Percentiles rank a stretch among this genome's conserved stretches.
phyloP scores from a whole-genome alignment of 2,888 invertebrate genomes.

The Rhingia campestris region DNA sequence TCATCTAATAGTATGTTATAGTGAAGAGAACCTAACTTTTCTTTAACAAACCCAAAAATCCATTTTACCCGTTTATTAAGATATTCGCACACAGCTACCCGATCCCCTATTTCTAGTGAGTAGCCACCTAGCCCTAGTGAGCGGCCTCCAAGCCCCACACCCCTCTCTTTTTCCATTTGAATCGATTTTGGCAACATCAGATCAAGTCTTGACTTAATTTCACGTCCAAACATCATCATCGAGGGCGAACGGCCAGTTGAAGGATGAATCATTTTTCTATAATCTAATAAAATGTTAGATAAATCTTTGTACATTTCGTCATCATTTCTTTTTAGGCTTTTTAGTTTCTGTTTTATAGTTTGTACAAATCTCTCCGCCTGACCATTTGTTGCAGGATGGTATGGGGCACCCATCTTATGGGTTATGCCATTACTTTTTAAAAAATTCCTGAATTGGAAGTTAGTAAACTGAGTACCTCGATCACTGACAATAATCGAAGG shows the following conservation, averaged over 20 bases:
- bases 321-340: not conserved
- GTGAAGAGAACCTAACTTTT: not conserved
- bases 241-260: not conserved
- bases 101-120: no score
- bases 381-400: not conserved
- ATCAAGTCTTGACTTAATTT: not conserved
- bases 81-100: conserved; percentile 1
- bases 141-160: no score
- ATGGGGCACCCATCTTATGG: not conserved
- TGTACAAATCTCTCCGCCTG: not conserved
- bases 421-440: not conserved
- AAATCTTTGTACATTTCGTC: not conserved
- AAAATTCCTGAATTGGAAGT: conserved; percentile 2
- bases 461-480: not conserved
- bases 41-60: not conserved
- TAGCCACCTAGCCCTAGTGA: no score
- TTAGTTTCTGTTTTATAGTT: not conserved
- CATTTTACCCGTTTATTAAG: not conserved
- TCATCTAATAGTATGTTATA: not conserved
- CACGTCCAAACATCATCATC: not conserved
- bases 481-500: not conserved
- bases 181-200: not conserved
- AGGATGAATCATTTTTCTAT: not conserved
- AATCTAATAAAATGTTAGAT: not conserved
- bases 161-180: not conserved